Conservation (phyloP, 2,888 invertebrate genomes). For the Lycaena phlaeas region DNA sequence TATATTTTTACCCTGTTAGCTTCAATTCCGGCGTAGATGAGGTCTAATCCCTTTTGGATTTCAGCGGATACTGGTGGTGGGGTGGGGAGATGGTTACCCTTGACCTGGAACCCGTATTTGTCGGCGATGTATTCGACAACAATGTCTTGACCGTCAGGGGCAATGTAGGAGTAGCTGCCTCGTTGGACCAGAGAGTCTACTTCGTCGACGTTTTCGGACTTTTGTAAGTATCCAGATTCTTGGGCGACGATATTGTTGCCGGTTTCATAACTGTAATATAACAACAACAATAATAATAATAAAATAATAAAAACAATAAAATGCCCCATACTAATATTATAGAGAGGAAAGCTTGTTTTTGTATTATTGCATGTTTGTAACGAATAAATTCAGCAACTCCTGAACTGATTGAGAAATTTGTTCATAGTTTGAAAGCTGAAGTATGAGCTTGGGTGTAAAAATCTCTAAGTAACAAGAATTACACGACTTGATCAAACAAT, state of each 20-base stretch:
- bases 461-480: no score
- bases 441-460: no score
- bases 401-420: no score
- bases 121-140: slow-evolving; percentile 86
- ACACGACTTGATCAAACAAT: no score
- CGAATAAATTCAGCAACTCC: no score
- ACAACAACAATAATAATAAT: no score
- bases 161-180: slow-evolving; percentile 85
- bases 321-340: no score
- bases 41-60: slow-evolving; percentile 89
- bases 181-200: slow-evolving; percentile 78
- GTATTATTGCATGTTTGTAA: no score
- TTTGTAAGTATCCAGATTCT: slow-evolving; percentile 83
- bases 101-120: slow-evolving; percentile 85
- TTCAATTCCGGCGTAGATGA: slow-evolving; percentile 88
- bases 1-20: slow-evolving; percentile 51
- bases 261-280: slow-evolving; percentile 83
- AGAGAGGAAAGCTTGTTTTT: no score
- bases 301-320: no score
- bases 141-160: slow-evolving; percentile 84
- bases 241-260: slow-evolving; percentile 86
- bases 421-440: no score
- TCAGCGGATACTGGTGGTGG: slow-evolving; percentile 87
- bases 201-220: slow-evolving; percentile 76
- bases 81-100: slow-evolving; percentile 87